phyloP scores from a whole-genome alignment of 2,888 invertebrate genomes.

The Entomobrya multifasciata region DNA sequence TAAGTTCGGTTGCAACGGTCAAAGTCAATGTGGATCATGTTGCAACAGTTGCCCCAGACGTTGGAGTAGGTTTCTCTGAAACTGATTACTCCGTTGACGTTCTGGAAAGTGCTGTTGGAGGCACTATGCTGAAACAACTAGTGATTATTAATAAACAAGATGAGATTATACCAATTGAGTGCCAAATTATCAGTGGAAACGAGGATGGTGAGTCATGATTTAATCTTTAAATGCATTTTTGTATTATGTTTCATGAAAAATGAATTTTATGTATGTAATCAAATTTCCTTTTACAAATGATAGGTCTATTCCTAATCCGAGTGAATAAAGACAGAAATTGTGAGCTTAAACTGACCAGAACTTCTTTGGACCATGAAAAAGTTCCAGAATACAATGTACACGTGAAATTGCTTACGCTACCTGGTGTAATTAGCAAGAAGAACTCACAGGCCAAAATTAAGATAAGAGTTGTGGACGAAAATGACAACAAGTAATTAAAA shows the following conservation, averaged over 20 bases:
- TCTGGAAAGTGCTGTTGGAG: conserved; percentile 88
- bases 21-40: conserved; percentile 92
- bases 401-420: conserved; percentile 89
- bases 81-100: conserved; percentile 91
- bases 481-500: conserved; percentile 87
- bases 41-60: conserved; percentile 87
- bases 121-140: conserved; percentile 86
- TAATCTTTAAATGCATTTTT: not conserved
- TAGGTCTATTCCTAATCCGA: conserved; percentile 87
- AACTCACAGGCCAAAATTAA: conserved; percentile 87
- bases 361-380: conserved; percentile 88
- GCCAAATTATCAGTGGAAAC: conserved; percentile 89
- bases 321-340: conserved; percentile 91
- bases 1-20: conserved; percentile 90
- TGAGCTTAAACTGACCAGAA: conserved; percentile 86
- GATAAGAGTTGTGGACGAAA: conserved; percentile 91
- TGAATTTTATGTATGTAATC: not conserved
- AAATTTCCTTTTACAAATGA: not conserved
- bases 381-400: conserved; percentile 84
- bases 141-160: conserved; percentile 89
- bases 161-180: conserved; percentile 87
- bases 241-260: not conserved
- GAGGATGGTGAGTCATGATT: conserved; percentile 84
- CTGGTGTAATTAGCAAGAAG: conserved; percentile 90
- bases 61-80: conserved; percentile 93